Evolutionary conservation across 2,888 invertebrate species (phyloP), one percentile per base, ranked within the genome.

Genomic region (Erebia palarica): DNA sequence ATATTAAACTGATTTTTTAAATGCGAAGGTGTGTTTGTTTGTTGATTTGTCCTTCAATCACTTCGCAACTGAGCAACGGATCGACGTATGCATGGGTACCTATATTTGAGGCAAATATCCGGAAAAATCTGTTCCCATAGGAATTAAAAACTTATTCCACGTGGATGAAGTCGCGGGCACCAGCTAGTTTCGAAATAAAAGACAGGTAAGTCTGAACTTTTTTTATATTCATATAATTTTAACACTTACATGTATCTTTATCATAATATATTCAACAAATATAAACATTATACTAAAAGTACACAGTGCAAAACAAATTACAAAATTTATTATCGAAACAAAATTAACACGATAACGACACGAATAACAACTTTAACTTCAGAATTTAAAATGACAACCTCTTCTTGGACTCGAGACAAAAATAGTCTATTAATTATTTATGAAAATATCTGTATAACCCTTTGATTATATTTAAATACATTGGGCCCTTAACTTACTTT

Each of bases 401-500:
- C 5, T 49, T 14, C 21, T 49, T 42, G 44, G 27, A 64, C 2
- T 49, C 10, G 13, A 68, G 67, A 69, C 69, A 74, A 69, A 72
- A 69, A 71, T 7, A 51, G 16, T 18, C 65, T 77, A 79, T 76
- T 81, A 80, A 84, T 81, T 82, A 83, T 83, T 81, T 79, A 77
- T 77, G 80, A 83, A 80, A 80, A 77, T 81, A 80, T 79, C 78
- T 81, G 82, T 84, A 82, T 81, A 91, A 90, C 90, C 91, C 91
- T 88, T 81, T 79, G 84, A 84, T 83, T 86, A 86, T 81, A 87
- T 91, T 90, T 86, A 87, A 92, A 92, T 91, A 87, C 79, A 90
- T 91, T 88, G 88, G 78, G 81, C 76, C 82, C 82, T 85, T 89
- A 91, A 91, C 85, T 88, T 86, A 88, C 81, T 90, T 92, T 89